Conservation (phyloP, 2,797 vertebrate genomes). For the Anguilla obscura region DNA sequence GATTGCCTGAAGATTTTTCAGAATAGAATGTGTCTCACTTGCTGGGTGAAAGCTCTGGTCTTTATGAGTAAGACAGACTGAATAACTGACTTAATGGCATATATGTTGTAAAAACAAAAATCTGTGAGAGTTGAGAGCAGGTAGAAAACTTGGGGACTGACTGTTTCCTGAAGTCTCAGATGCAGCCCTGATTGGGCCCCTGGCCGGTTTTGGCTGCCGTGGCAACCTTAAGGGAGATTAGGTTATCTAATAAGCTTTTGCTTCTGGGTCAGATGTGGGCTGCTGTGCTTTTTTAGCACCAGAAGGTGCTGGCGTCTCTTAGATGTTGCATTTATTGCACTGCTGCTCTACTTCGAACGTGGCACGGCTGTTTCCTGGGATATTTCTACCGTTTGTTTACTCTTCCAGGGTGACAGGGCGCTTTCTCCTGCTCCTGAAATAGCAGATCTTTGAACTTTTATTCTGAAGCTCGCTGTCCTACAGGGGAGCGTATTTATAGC, state of each 20-base stretch:
- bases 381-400: no score
- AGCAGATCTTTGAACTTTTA: no score
- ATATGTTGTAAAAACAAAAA: not conserved
- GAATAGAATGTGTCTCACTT: not conserved
- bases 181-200: slow-evolving; percentile 45
- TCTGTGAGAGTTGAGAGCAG: no score
- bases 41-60: not conserved
- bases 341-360: no score
- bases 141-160: not conserved
- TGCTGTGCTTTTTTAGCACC: not conserved
- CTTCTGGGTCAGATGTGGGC: not conserved
- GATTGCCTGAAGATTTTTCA: not conserved
- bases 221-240: slow-evolving; percentile 43
- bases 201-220: slow-evolving; percentile 37
- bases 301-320: not conserved
- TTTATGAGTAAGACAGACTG: not conserved
- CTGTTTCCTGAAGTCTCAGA: slow-evolving; percentile 42
- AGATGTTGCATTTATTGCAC: not conserved
- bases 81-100: not conserved
- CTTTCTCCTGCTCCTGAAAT: no score
- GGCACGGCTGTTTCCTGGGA: no score
- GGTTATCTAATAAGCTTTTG: slow-evolving; percentile 28
- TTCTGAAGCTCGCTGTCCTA: no score
- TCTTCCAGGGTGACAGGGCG: no score
- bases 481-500: no score